phyloP scores from a whole-genome alignment of 2,888 invertebrate genomes.

The Eupithecia pulchellata region DNA sequence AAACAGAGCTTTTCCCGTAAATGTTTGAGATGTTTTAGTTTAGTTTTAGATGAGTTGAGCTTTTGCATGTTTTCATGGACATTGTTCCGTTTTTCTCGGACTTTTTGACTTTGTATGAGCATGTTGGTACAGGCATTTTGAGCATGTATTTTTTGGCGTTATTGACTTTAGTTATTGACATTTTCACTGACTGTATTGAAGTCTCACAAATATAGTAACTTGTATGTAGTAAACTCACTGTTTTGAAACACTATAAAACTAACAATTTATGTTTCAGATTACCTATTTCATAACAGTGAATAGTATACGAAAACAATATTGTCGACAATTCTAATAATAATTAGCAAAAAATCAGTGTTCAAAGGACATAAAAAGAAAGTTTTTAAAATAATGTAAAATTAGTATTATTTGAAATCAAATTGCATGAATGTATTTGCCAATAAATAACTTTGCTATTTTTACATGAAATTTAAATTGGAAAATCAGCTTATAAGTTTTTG shows the following conservation, averaged over 20 bases:
- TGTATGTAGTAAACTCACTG: slow-evolving; percentile 21
- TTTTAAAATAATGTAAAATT: slow-evolving; percentile 7
- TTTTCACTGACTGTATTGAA: slow-evolving; percentile 3
- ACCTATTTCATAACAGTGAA: slow-evolving; percentile 12
- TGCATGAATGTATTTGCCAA: slow-evolving; percentile 85
- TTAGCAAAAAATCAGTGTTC: slow-evolving; percentile 17
- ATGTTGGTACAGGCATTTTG: slow-evolving; percentile 41
- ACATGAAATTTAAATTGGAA: slow-evolving; percentile 63
- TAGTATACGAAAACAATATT: slow-evolving; percentile 16
- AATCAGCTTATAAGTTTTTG: slow-evolving; percentile 59
- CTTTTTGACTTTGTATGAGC: slow-evolving; percentile 21
- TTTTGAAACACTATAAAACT: slow-evolving; percentile 19
- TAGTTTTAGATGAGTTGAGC: slow-evolving; percentile 24
- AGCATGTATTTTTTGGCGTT: slow-evolving; percentile 29
- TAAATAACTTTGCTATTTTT: slow-evolving; percentile 69
- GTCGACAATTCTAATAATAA: slow-evolving; percentile 18
- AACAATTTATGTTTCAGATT: slow-evolving; percentile 29
- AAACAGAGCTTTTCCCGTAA: slow-evolving; percentile 18
- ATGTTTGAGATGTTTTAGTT: slow-evolving; percentile 25
- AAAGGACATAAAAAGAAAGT: slow-evolving; percentile 5
- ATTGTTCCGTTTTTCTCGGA: background rate
- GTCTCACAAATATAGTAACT: slow-evolving; percentile 28
- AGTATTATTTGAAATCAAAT: slow-evolving; percentile 33
- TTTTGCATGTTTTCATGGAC: slow-evolving; percentile 38
- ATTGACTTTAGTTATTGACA: slow-evolving; percentile 7